These are phyloP conservation scores for Chelonus formosanus DNA, from an alignment of 2,888 invertebrate species.

Conservation along the genomic window DNA sequence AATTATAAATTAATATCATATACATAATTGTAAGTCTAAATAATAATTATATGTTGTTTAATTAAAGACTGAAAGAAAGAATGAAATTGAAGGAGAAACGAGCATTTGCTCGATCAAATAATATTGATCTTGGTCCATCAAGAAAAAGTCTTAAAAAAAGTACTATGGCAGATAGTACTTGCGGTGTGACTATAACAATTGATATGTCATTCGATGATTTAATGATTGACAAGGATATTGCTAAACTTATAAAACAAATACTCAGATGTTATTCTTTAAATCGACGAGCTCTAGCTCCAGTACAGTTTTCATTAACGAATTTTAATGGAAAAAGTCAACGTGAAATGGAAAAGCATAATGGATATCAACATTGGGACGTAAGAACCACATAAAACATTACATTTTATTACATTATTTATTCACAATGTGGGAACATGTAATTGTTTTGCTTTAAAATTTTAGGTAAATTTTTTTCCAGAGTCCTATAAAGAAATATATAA, in stretches of 20 bases:
- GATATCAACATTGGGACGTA: conserved; percentile 93
- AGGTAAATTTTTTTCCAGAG: conserved; percentile 77
- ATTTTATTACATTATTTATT: background rate
- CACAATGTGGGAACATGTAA: background rate
- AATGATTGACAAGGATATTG: conserved; percentile 90
- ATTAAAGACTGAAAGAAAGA: conserved; percentile 72
- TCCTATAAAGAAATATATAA: conserved; percentile 77
- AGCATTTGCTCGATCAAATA: conserved; percentile 75
- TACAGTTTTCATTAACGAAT: conserved; percentile 85
- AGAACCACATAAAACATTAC: conserved; percentile 57
- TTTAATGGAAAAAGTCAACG: conserved; percentile 78
- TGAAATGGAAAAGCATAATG: conserved; percentile 83
- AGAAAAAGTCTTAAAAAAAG: conserved; percentile 81
- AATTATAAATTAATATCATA: background rate
- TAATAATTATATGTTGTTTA: conserved; percentile 11
- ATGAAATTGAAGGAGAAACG: conserved; percentile 76
- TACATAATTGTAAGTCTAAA: background rate
- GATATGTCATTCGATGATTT: conserved; percentile 91
- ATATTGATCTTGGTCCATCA: conserved; percentile 78
- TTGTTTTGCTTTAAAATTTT: conserved; percentile 43
- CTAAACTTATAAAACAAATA: conserved; percentile 90
- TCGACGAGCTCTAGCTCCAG: conserved; percentile 79
- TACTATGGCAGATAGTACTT: conserved; percentile 75
- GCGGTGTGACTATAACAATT: conserved; percentile 78
- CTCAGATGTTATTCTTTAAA: conserved; percentile 91